A percentile compares a stretch with the other conserved stretches of the same genome.
Conservation (phyloP, 2,113 vertebrate genomes). For the Tachuris rubrigastra region DNA sequence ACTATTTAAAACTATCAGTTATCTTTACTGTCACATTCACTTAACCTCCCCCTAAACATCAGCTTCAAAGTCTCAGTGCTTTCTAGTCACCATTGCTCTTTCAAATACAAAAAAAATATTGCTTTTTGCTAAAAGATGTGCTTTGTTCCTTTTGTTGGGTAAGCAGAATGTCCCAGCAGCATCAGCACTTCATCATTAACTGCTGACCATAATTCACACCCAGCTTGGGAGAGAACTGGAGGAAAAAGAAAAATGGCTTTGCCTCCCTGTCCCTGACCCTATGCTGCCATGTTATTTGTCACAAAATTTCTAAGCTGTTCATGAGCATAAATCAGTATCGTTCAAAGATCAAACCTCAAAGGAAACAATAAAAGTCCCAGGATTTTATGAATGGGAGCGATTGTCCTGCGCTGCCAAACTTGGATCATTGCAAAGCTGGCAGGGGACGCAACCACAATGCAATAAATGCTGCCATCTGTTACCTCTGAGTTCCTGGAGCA, state of each 20-base stretch:
- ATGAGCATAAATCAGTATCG: not conserved
- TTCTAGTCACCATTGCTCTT: fast-evolving
- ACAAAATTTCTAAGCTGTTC: not conserved
- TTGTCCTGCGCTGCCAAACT: slow-evolving; percentile 1
- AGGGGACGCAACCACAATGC: not conserved
- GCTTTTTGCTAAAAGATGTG: not conserved
- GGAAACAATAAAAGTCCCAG: not conserved
- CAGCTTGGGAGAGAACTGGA: not conserved
- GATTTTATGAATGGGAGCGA: slow-evolving; percentile 52
- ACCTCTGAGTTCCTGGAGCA: not conserved
- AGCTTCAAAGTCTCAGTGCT: not conserved
- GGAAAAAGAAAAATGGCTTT: slow-evolving; percentile 15
- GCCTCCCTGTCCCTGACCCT: not conserved
- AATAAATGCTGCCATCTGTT: slow-evolving; percentile 33
- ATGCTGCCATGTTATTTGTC: not conserved
- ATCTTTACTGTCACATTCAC: not conserved
- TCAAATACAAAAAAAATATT: not conserved
- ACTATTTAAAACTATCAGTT: not conserved
- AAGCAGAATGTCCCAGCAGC: not conserved
- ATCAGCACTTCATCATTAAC: slow-evolving; percentile 30
- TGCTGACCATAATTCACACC: not conserved
- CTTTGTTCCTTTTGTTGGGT: slow-evolving; percentile 28
- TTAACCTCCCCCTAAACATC: not conserved
- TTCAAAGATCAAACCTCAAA: not conserved
- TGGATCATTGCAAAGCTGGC: not conserved